Evolutionary conservation across 1,140 invertebrate species (phyloP).

Genomic region (Tachypleus tridentatus): DNA sequence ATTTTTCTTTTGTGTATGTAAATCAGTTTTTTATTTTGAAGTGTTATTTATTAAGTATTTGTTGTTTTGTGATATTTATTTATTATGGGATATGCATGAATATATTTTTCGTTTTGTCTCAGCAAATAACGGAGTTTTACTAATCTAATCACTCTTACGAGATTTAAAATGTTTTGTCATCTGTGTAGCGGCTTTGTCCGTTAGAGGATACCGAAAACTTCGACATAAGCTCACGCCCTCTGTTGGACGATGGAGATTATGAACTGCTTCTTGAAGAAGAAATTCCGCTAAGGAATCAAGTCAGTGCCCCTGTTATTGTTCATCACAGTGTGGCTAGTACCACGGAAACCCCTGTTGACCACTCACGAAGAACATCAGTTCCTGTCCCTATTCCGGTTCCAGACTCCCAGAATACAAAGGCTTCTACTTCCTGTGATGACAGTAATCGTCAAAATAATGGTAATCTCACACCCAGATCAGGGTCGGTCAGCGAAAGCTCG

Average conservation of each 20-base stretch:
- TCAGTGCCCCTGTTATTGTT: neutral
- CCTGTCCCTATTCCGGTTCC: slow-evolving; percentile 13
- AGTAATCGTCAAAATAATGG: neutral
- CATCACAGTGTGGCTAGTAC: neutral
- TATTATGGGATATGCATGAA: too few species aligned
- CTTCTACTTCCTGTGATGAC: slow-evolving; percentile 9
- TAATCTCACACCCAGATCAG: slow-evolving; percentile 17
- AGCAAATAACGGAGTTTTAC: neutral
- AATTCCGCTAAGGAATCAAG: slow-evolving; percentile 2
- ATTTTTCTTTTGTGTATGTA: too few species aligned
- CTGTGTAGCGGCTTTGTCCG: neutral
- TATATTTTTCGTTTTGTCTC: too few species aligned
- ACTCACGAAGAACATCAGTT: slow-evolving; percentile 3
- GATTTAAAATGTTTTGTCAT: neutral
- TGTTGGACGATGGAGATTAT: slow-evolving; percentile 18
- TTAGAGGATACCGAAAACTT: neutral
- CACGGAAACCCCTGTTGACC: neutral
- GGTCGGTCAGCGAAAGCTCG: slow-evolving; percentile 23
- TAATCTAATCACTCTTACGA: neutral
- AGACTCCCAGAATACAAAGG: slow-evolving; percentile 8
- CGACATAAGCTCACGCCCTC: neutral
- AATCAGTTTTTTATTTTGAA: too few species aligned
- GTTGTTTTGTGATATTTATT: too few species aligned
- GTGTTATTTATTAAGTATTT: too few species aligned
- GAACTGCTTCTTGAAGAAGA: slow-evolving; percentile 16